A percentile compares a stretch with the other conserved stretches of the same genome.
Evolutionary conservation across 2,113 vertebrate genomes (phyloP).

Genomic region (Monarcha castaneiventris): DNA sequence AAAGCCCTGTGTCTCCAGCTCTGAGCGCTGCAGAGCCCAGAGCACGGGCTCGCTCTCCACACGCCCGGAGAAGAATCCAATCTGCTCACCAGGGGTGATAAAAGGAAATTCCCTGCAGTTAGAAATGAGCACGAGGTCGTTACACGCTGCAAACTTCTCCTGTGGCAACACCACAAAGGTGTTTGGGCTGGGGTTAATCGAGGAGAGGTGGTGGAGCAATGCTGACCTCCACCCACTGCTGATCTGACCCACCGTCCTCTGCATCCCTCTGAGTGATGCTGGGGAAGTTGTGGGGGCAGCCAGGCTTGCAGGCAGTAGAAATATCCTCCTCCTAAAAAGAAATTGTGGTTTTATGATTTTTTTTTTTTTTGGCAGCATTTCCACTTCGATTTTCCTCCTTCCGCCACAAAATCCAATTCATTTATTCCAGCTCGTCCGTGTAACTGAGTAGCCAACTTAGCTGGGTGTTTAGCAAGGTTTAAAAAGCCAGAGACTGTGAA

Average conservation of each 20-base stretch:
- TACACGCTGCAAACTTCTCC: not conserved
- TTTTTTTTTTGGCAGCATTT: not conserved
- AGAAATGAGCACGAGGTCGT: not conserved
- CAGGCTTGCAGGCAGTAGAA: not conserved
- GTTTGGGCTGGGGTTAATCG: not conserved
- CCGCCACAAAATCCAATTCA: not conserved
- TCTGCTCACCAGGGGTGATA: not conserved
- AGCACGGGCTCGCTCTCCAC: not conserved
- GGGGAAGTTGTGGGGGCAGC: not conserved
- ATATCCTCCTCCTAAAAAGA: not conserved
- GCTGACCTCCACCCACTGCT: not conserved
- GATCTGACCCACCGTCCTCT: not conserved
- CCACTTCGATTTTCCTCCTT: not conserved
- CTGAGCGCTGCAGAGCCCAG: constrained; percentile 18
- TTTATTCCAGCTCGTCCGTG: not conserved
- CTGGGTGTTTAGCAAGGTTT: not conserved
- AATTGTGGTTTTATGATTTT: not conserved
- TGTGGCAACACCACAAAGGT: not conserved
- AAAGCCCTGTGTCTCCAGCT: constrained; percentile 46
- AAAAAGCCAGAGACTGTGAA: not conserved
- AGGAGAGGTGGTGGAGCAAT: not conserved
- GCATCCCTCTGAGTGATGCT: not conserved
- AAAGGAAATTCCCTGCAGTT: constrained; percentile 27
- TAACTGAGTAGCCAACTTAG: not conserved
- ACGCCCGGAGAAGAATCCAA: not conserved